A percentile compares a stretch with the other conserved stretches of the same genome.
Evolutionary conservation across 2,797 vertebrate species (phyloP).

Genomic region (Lophura swinhoii): DNA sequence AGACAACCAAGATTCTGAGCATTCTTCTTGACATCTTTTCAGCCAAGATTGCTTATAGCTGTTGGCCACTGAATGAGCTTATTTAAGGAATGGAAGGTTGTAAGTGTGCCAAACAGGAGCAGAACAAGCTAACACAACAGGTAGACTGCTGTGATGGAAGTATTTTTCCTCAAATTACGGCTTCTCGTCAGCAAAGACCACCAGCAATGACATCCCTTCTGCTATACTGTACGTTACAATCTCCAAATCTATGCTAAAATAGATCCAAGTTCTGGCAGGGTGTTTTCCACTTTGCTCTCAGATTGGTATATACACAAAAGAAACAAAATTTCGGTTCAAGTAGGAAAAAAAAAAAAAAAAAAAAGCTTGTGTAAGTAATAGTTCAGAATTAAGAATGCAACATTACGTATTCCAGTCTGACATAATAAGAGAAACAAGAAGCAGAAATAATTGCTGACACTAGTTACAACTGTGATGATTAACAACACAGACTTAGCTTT

Average conservation of each 20-base stretch:
- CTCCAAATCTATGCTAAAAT: slow-evolving; percentile 34
- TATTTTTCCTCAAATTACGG: background rate
- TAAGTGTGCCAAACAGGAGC: background rate
- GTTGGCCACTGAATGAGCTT: slow-evolving; percentile 2
- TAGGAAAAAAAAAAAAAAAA: background rate
- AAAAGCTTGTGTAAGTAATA: background rate
- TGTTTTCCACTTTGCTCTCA: slow-evolving; percentile 57
- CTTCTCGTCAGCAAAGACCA: background rate
- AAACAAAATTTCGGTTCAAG: slow-evolving; percentile 25
- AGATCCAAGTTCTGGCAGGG: slow-evolving; percentile 32
- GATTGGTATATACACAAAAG: slow-evolving; percentile 39
- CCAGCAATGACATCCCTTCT: background rate
- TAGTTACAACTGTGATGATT: slow-evolving; percentile 29
- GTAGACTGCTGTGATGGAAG: background rate
- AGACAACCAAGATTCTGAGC: background rate
- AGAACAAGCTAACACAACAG: slow-evolving; percentile 8
- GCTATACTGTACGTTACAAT: background rate
- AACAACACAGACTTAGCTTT: slow-evolving; percentile 25
- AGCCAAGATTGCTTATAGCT: slow-evolving; percentile 21
- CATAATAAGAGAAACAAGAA: slow-evolving; percentile 20
- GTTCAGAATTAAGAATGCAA: slow-evolving; percentile 36
- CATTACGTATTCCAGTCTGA: slow-evolving; percentile 19
- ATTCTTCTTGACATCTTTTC: slow-evolving; percentile 10
- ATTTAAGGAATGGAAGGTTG: background rate
- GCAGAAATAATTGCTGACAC: slow-evolving; percentile 44